phyloP scores from a whole-genome alignment of 2,888 invertebrate species.

The Nasonovia ribisnigri region DNA sequence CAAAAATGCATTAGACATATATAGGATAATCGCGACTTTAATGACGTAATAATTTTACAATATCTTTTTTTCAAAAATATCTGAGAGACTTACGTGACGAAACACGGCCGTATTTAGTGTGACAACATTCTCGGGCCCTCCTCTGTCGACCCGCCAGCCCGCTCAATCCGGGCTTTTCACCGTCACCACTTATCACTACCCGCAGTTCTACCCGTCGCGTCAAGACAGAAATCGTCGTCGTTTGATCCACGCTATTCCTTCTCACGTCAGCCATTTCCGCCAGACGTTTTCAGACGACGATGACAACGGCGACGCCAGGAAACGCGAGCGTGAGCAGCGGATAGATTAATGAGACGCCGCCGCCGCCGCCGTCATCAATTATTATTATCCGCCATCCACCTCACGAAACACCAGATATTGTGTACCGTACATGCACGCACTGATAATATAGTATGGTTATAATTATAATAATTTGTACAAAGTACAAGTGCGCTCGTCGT shows the following conservation, averaged over 20 bases:
- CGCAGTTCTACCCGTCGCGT: background rate
- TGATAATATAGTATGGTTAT: background rate
- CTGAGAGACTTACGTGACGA: background rate
- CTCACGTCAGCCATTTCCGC: background rate
- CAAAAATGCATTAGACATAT: background rate
- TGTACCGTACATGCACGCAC: background rate
- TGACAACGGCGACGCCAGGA: background rate
- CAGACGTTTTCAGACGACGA: slow-evolving; percentile 1
- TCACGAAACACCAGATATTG: background rate
- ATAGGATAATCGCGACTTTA: background rate
- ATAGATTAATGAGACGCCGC: slow-evolving; percentile 25
- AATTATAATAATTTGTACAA: background rate
- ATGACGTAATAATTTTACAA: background rate
- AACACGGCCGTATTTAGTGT: background rate
- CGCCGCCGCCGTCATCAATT: background rate
- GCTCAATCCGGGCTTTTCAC: background rate
- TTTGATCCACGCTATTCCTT: slow-evolving; percentile 11
- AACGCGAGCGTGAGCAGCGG: background rate
- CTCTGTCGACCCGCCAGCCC: background rate
- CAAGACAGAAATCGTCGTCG: background rate
- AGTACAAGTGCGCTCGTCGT: background rate
- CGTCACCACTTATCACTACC: no score
- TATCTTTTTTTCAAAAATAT: background rate
- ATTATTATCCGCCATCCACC: background rate
- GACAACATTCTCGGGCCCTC: background rate